Base-by-base conservation (phyloP, 2,113 vertebrate species). In the Loxodonta africana region DNA sequence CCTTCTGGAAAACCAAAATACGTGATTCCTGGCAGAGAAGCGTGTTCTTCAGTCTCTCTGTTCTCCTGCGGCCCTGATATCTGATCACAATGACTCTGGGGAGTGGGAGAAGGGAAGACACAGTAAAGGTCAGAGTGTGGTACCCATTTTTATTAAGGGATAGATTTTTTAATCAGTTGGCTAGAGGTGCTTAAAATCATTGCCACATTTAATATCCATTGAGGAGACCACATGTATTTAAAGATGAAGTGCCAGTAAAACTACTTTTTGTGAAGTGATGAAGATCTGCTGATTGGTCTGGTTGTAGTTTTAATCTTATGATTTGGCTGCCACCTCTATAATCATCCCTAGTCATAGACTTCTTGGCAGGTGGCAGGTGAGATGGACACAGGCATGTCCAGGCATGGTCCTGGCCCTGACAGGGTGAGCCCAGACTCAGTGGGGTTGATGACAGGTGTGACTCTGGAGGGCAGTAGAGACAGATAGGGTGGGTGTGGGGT, bases 21-120 rank as follows among this genome's bases (percentile, higher is more conserved):
- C 4, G n/a, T 10, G 33, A 33, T 44, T 51, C 46, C 41, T 17
- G 17, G 21, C 3, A 3, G 21, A 21, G 67, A 0, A 0, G 11
- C 0, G 17, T 37, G 41, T 23, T 11, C 48, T 41, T 26, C 17
- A 8, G 12, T 18, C 26, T 30, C 26, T 30, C 46, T 21, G 46
- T 37, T 60, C 30, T 11, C 14, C 8, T 41, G 53, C 8, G 46
- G 60, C 25, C 12, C 21, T 4, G 44, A 25, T n/a, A 41, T 25
- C 44, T 73, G 69, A 15, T 33, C 53, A 21, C 33, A 28, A 41
- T 0, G 17, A 18, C 20, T 18, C 6, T 10, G 9, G 62, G 15
- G 17, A 63, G 37, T 0, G 3, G 48, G 26, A 37, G 17, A 10
- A 3, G 33, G 57, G 8, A 46, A 62, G 57, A 37, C 1, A 5